These are phyloP conservation scores for Nymphicus hollandicus DNA, from an alignment of 2,113 vertebrate genomes.

Conservation along the genomic window DNA sequence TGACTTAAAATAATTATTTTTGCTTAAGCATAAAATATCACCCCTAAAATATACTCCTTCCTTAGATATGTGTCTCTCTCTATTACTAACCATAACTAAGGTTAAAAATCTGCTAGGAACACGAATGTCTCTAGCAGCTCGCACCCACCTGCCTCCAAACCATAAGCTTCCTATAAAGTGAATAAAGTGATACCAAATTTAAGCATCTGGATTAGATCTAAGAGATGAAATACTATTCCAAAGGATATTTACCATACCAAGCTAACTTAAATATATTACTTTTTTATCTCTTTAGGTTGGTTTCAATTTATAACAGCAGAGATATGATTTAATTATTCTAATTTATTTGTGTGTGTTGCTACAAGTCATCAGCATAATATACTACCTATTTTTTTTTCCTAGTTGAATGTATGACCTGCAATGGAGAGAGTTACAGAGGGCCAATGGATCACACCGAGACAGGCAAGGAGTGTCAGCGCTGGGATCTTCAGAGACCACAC, in stretches of 20 bases:
- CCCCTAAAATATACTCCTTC: neutral
- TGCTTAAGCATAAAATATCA: neutral
- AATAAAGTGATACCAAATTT: neutral
- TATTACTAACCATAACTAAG: neutral
- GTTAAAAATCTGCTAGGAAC: neutral
- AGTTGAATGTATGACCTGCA: conserved; percentile 96
- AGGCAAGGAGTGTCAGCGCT: conserved; percentile 93
- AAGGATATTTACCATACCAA: neutral
- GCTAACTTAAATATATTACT: neutral
- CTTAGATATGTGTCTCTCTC: neutral
- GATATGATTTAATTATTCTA: neutral
- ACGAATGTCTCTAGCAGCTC: neutral
- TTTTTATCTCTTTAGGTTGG: neutral
- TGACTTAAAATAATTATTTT: neutral
- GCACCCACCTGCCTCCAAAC: neutral
- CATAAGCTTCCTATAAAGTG: neutral
- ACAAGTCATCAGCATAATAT: neutral
- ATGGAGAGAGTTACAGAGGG: conserved; percentile 93
- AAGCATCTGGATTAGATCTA: neutral
- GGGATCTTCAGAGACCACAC: conserved; percentile 93
- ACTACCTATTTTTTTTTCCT: neutral
- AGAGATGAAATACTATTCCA: neutral
- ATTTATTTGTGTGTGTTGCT: neutral
- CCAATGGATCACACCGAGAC: conserved; percentile 96
- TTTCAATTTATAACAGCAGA: neutral